Evolutionary conservation across 2,797 vertebrate species (phyloP), one percentile per base, ranked within the genome.

Genomic region (Coregonus sp.): DNA sequence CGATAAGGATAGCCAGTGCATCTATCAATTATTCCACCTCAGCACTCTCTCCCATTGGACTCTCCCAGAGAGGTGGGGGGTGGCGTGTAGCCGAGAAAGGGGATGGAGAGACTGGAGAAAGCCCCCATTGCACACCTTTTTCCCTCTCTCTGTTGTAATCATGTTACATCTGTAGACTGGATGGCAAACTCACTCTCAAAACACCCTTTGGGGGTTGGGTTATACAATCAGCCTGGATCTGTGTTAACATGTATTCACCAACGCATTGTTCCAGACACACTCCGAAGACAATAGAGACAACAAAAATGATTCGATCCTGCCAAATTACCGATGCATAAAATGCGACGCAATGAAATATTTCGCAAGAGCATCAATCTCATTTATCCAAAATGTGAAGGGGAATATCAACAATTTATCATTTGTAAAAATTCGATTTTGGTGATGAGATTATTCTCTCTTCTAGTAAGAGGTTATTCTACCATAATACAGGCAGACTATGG

Each of bases 21-120:
- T 95, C 94, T 94, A 94, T 95, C 94, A 95, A 94, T 95, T 95
- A 94, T 95, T 92, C 94, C 93, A 92, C 90, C 91, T 94, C 94
- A 93, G 92, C 91, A 93, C 92, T 93, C 93, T 93, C 90, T 91
- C 93, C 89, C 92, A 91, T 90, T 92, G 93, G 92, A 90, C 90
- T 91, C 87, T 86, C 88, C 85, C 68, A 81, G 81, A 88, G 86
- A 82, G 78, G 84, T 72, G 75, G 33, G 71, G 18, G 35, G 61
- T 4, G 25, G 29, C 33, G 18, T 56, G 75, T 76, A 76, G 79
- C 50, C 29, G 70, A 78, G 80, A 76, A 86, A 65, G 80, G 75
- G 75, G 51, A 80, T 76, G 78, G 83, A 73, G 82, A 84, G 83
- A 56, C 70, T 72, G 70, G 66, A 73, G 65, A 69, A 71, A 83